Conservation (phyloP, 1,140 invertebrate species). For the Leptestheria dahalacensis region DNA sequence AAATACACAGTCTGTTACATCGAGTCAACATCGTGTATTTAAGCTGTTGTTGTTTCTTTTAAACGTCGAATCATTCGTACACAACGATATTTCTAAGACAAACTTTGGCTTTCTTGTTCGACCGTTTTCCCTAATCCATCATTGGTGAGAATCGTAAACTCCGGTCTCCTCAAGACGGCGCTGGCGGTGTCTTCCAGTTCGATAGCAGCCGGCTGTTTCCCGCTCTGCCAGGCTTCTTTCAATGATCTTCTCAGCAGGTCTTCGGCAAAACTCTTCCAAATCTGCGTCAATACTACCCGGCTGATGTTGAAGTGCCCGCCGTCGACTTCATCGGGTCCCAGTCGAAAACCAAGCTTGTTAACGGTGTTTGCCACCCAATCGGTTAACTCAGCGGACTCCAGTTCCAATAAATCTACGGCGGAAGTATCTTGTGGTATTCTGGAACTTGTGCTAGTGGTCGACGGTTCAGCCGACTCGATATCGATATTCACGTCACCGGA, state of each 20-base stretch:
- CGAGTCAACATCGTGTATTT: too few relatives aligned
- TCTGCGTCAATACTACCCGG: constrained; percentile 1
- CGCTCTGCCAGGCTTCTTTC: constrained; percentile 10
- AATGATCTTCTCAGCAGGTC: constrained; percentile 17
- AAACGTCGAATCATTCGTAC: too few relatives aligned
- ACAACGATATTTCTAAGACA: too few relatives aligned
- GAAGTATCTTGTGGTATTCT: constrained; percentile 23
- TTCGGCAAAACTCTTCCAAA: constrained; percentile 16
- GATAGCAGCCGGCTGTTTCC: constrained; percentile 16
- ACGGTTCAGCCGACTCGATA: constrained; percentile 26
- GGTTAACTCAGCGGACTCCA: background rate
- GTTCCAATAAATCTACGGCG: constrained; percentile 24
- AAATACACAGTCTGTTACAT: too few relatives aligned
- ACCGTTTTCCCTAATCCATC: constrained; percentile 12
- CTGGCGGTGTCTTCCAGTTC: constrained; percentile 15
- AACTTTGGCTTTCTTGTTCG: too few relatives aligned
- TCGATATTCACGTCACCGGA: constrained; percentile 21
- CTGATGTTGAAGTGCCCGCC: constrained; percentile 9
- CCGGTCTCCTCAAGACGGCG: constrained; percentile 16
- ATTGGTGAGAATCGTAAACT: constrained; percentile 20
- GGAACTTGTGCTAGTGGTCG: constrained; percentile 24
- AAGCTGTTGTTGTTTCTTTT: too few relatives aligned
- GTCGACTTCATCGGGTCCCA: constrained; percentile 9
- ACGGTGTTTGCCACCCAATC: constrained; percentile 5
- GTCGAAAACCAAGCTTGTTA: constrained; percentile 8